Evolutionary conservation across 1,140 invertebrate genomes (phyloP).

Genomic region (Saxidomus purpurata): DNA sequence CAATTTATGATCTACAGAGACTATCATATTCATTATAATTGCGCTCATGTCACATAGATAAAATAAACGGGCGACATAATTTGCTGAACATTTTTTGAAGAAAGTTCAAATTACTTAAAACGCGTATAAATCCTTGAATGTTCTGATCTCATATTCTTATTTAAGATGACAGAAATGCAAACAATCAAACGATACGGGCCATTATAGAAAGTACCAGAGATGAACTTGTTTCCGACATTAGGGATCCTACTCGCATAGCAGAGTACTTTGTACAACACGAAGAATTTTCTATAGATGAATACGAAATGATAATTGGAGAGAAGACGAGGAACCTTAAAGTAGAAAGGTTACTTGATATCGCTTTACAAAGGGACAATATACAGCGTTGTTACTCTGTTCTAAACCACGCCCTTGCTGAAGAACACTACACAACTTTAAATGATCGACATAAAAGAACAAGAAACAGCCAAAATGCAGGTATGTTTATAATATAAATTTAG

Average conservation of each 20-base stretch:
- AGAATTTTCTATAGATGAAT: not conserved
- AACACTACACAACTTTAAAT: not conserved
- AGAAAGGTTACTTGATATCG: not conserved
- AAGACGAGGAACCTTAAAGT: not conserved
- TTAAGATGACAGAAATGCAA: not conserved
- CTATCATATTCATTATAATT: too few species aligned
- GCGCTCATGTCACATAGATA: too few species aligned
- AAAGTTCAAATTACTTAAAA: too few species aligned
- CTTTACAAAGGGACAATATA: not conserved
- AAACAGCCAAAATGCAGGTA: too few species aligned
- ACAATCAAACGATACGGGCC: not conserved
- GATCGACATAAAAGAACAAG: too few species aligned
- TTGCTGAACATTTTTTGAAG: not conserved
- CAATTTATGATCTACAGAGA: too few species aligned
- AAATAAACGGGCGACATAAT: too few species aligned
- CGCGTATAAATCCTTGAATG: too few species aligned
- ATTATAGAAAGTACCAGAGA: too few species aligned
- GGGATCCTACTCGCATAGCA: not conserved
- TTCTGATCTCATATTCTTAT: not conserved
- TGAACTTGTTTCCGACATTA: not conserved
- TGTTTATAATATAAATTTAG: too few species aligned
- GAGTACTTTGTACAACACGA: not conserved
- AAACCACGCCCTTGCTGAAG: not conserved
- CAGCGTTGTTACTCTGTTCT: not conserved
- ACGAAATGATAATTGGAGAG: not conserved